Conservation (phyloP, 2,113 vertebrate genomes). For the Donacobius atricapilla region DNA sequence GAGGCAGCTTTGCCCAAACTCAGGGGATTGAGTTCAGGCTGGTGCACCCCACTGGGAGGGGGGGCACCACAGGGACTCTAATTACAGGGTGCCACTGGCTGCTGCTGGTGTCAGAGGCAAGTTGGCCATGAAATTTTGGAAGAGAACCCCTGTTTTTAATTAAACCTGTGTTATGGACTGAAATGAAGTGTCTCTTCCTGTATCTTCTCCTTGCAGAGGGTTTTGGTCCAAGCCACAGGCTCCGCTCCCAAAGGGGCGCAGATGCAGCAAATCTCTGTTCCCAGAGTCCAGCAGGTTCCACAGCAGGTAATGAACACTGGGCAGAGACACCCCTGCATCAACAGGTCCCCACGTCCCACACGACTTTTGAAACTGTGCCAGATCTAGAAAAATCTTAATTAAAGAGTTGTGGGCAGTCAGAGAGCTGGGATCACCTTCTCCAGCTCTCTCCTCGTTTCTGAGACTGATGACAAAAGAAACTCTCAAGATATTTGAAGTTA, state of each 20-base stretch:
- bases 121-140: neutral
- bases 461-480: neutral
- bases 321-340: neutral
- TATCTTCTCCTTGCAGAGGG: constrained; percentile 78
- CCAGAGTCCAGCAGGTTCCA: constrained; percentile 89
- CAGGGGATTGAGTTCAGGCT: neutral
- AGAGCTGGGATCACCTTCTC: neutral
- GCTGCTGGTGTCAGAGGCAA: neutral
- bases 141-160: neutral
- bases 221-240: constrained; percentile 90
- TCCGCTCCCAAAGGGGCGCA: constrained; percentile 87
- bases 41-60: neutral
- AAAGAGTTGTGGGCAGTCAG: neutral
- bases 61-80: fast-evolving
- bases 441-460: neutral
- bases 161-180: neutral
- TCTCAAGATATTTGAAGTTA: neutral
- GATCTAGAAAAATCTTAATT: neutral
- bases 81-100: neutral
- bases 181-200: neutral
- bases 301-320: constrained; percentile 85
- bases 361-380: neutral
- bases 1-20: neutral
- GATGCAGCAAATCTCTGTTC: constrained; percentile 87
- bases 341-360: neutral